Base-by-base conservation (phyloP, 2,888 invertebrate species). In the Meganola albula region DNA sequence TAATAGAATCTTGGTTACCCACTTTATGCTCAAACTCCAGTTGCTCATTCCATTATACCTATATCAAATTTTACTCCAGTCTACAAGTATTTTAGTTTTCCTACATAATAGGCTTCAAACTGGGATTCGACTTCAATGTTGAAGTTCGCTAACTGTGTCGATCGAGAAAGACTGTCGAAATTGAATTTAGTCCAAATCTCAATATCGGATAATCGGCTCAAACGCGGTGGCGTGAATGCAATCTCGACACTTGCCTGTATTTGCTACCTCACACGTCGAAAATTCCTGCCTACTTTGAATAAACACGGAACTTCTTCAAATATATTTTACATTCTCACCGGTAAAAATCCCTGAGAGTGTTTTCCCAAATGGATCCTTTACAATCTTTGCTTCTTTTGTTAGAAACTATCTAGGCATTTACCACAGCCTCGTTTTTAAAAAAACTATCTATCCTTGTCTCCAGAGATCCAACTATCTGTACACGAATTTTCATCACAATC, bases 191-290 rank as follows among this genome's bases (percentile, higher is more conserved):
- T 40, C 54, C 51, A 58, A 64, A 64, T 70, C 73, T 67, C 72
- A 72, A 48, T 74, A 71, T 70, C 64, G 67, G 62, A 71, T 77
- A 72, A 78, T 76, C 76, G 72, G 69, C 66, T 74, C 63, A 45
- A 55, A 55, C 55, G 56, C 56, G 55, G 55, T 38, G 58, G 45
- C 53, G 52, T 51, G 62, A 58, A 62, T 69, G 70, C 72, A 64
- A 67, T 66, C 58, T 61, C 57, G 45, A 49, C 37, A 48, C 52
- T 46, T 38, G 45, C 40, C 51, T 53, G 49, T 51, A 52, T 53
- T 58, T 50, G 31, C 39, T 42, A 43, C 44, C 40, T 44, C 30
- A 37, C 37, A 24, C 30, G 10, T 28, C 25, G 13, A 28, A 26
- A 37, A 31, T 32, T 22, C 37, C n/a, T 23, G 16, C 23, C 1